Conservation (phyloP, 2,888 invertebrate species). For the Himalopsyche anomala region DNA sequence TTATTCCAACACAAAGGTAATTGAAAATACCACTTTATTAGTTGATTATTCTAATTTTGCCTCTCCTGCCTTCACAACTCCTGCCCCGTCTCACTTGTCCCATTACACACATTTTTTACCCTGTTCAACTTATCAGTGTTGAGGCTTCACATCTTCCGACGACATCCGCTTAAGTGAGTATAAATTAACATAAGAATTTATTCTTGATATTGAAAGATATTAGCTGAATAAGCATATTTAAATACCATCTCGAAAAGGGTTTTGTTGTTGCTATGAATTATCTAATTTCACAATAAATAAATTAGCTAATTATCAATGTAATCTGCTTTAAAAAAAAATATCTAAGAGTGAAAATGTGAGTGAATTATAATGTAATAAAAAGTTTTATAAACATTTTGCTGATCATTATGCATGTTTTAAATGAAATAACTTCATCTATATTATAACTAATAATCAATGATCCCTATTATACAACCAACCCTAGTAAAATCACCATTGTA, state of each 20-base stretch:
- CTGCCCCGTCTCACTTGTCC: conserved; percentile 10
- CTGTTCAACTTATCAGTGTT: conserved; percentile 34
- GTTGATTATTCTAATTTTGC: conserved; percentile 53
- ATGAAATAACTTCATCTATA: too few species aligned
- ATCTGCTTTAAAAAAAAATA: too few species aligned
- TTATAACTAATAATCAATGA: too few species aligned
- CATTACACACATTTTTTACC: not conserved
- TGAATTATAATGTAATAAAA: too few species aligned
- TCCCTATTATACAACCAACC: too few species aligned
- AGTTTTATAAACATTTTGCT: too few species aligned
- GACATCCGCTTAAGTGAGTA: conserved; percentile 26
- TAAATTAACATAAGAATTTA: conserved; percentile 11
- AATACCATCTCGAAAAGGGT: conserved; percentile 40
- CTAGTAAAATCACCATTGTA: too few species aligned
- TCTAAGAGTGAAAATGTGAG: too few species aligned
- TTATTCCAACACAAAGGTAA: conserved; percentile 97
- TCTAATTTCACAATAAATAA: conserved; percentile 4
- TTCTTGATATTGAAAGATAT: conserved; percentile 1
- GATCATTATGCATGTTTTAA: too few species aligned
- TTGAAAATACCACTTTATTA: conserved; percentile 57
- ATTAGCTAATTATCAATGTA: too few species aligned
- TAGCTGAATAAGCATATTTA: conserved; percentile 18
- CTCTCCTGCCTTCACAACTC: conserved; percentile 42
- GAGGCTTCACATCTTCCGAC: conserved; percentile 31
- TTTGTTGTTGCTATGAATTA: conserved; percentile 20